Percentiles rank a stretch among this genome's conserved stretches.
These are phyloP conservation scores for Eurypyga helias DNA, from an alignment of 2,113 vertebrate genomes.

Conservation along the genomic window DNA sequence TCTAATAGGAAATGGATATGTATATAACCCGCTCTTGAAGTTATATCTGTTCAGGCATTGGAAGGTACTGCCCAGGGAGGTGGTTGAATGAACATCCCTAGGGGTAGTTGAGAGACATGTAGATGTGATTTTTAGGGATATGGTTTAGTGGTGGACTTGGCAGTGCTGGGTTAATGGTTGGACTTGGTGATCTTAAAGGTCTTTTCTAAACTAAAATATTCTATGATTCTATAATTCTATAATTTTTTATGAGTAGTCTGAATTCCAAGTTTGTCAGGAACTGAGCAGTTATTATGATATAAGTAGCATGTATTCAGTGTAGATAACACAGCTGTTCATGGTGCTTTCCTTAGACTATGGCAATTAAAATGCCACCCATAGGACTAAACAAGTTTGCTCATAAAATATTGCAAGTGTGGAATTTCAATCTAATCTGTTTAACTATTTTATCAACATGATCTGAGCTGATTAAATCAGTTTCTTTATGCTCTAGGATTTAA, in stretches of 20 bases:
- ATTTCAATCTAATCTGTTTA: constrained; percentile 34
- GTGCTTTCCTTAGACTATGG: background rate
- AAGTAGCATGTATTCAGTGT: background rate
- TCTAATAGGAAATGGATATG: background rate
- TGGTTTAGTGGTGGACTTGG: too few relatives aligned
- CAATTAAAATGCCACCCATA: background rate
- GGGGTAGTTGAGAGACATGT: too few relatives aligned
- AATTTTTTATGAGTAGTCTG: background rate
- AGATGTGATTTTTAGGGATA: too few relatives aligned
- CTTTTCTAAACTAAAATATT: too few relatives aligned
- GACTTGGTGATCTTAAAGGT: too few relatives aligned
- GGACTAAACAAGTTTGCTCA: background rate
- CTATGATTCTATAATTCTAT: too few relatives aligned
- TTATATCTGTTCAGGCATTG: too few relatives aligned
- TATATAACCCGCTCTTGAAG: background rate
- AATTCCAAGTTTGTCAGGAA: background rate
- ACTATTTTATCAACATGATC: constrained; percentile 18
- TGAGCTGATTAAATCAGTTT: constrained; percentile 14
- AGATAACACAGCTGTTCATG: background rate
- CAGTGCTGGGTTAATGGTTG: too few relatives aligned
- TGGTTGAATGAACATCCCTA: too few relatives aligned
- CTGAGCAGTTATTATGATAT: background rate
- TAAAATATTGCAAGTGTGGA: background rate
- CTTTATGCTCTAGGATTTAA: constrained; percentile 11
- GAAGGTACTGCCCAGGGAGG: too few relatives aligned